phyloP scores from a whole-genome alignment of 2,888 invertebrate species.

The Melanostoma mellinum region DNA sequence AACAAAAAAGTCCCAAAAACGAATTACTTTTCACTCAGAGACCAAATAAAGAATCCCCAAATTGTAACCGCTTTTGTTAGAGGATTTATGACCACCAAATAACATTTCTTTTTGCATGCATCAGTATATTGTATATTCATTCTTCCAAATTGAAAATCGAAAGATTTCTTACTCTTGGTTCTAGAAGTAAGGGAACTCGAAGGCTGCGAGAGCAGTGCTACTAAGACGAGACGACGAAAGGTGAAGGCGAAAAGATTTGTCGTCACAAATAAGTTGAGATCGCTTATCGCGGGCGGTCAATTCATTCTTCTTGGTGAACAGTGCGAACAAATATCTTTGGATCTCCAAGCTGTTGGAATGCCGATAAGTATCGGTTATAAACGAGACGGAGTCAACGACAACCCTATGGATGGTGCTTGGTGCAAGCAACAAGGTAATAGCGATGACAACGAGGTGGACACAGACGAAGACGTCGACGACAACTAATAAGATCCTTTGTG shows the following conservation, averaged over 20 bases:
- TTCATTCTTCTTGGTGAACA: conserved; percentile 67
- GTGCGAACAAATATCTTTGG: conserved; percentile 72
- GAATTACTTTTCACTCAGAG: conserved; percentile 69
- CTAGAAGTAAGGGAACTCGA: conserved; percentile 19
- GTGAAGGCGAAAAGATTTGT: conserved; percentile 68
- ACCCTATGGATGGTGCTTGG: conserved; percentile 32
- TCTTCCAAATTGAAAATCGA: conserved; percentile 61
- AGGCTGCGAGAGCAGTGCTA: background rate
- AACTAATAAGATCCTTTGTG: conserved; percentile 63
- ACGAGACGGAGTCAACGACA: conserved; percentile 61
- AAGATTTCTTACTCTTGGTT: conserved; percentile 58
- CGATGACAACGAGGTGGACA: conserved; percentile 27
- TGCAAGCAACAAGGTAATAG: conserved; percentile 5
- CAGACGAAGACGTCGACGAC: conserved; percentile 43
- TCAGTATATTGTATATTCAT: conserved; percentile 15
- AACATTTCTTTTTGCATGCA: conserved; percentile 68
- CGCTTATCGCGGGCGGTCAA: conserved; percentile 71
- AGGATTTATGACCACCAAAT: conserved; percentile 69
- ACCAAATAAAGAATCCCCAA: conserved; percentile 70
- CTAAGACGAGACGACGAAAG: conserved; percentile 8
- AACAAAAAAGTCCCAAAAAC: conserved; percentile 48
- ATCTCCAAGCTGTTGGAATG: conserved; percentile 70
- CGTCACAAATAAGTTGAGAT: conserved; percentile 73
- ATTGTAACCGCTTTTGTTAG: conserved; percentile 71
- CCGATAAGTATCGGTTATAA: conserved; percentile 73